Percentiles rank a stretch among this genome's conserved stretches.
These are phyloP conservation scores for Paramormyrops hopkinsi DNA, from an alignment of 2,797 vertebrate species.

Conservation along the genomic window DNA sequence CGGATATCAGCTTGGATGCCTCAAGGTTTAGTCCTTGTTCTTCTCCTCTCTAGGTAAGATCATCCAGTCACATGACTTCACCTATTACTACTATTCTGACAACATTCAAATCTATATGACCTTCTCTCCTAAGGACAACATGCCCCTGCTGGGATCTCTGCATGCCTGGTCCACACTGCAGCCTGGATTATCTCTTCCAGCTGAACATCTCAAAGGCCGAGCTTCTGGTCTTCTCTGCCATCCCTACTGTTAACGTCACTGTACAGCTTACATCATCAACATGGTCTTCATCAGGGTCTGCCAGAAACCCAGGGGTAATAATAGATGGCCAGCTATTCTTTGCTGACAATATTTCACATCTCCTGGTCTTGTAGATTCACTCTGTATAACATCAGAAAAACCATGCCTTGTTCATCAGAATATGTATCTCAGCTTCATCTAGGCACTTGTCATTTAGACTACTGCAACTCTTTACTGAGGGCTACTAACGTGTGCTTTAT, in stretches of 20 bases:
- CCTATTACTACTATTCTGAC: background rate
- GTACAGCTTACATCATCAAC: background rate
- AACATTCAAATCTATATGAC: background rate
- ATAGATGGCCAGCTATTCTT: background rate
- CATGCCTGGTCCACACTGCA: background rate
- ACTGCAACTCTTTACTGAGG: background rate
- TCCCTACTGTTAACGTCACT: background rate
- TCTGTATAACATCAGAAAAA: background rate
- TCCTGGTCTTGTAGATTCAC: background rate
- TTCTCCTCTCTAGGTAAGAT: background rate
- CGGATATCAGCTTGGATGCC: background rate
- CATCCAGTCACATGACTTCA: background rate
- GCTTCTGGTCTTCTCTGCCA: background rate
- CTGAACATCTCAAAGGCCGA: background rate
- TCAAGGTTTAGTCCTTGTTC: background rate
- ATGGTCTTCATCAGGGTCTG: background rate
- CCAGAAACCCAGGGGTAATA: background rate
- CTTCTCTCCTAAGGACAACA: background rate
- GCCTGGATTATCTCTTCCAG: background rate
- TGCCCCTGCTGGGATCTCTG: background rate
- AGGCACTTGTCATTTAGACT: background rate
- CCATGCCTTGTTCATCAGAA: background rate
- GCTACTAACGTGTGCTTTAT: background rate
- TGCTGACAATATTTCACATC: background rate
- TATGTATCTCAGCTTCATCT: background rate